Percentiles rank a stretch among this genome's conserved stretches.
Conservation (phyloP, 1,140 invertebrate species). For the Tetranychus urticae region DNA sequence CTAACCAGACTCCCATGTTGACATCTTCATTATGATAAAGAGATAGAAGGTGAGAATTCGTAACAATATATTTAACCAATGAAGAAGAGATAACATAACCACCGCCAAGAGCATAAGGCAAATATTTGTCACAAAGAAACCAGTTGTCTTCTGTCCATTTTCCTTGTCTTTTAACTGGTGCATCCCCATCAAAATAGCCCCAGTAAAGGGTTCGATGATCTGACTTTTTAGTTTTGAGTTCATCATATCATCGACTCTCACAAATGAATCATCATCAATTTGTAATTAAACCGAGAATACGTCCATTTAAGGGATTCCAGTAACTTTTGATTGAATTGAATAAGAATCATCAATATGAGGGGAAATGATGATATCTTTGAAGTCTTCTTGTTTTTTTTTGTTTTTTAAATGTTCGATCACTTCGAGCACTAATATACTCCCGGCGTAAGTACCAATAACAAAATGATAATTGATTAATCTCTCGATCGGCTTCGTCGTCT, state of each 20-base stretch:
- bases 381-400: conserved; percentile 31
- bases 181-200: conserved; percentile 77
- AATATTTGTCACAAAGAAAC: conserved; percentile 71
- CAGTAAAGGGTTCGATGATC: conserved; percentile 39
- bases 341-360: conserved; percentile 40
- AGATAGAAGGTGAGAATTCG: conserved; percentile 36
- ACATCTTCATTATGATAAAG: conserved; percentile 75
- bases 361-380: conserved; percentile 40
- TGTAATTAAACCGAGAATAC: conserved; percentile 30
- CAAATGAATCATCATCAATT: conserved; percentile 63
- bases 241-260: conserved; percentile 32
- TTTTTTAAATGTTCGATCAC: conserved; percentile 17
- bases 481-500: no score
- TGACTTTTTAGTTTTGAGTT: conserved; percentile 23
- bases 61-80: conserved; percentile 50
- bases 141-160: conserved; percentile 70
- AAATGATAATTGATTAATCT: conserved; percentile 35
- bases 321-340: conserved; percentile 39
- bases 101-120: conserved; percentile 85
- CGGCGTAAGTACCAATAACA: conserved; percentile 33
- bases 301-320: conserved; percentile 30
- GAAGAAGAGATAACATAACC: conserved; percentile 69
- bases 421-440: conserved; percentile 16
- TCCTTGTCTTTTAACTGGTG: conserved; percentile 45
- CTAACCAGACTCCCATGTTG: conserved; percentile 73